Evolutionary conservation across 2,888 invertebrate species (phyloP), one percentile per base, ranked within the genome.

Genomic region (Augochlorella aurata): DNA sequence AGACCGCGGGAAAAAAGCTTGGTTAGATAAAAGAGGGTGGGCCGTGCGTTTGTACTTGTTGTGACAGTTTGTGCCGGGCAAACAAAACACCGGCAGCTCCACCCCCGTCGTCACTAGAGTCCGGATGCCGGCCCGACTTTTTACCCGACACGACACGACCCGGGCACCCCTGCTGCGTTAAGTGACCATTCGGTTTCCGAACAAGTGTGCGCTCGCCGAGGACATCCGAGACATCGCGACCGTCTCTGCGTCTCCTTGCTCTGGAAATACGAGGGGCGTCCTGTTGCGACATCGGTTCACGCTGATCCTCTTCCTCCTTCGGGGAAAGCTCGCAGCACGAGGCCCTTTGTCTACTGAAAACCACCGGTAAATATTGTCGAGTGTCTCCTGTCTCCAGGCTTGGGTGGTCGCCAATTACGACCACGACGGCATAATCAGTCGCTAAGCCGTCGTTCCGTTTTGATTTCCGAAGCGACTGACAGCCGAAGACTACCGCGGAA

Each of bases 11-110:
- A 70, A 81, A 70, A 79, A 66, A 74, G 38, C 61, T 65, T 63
- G 21, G 66, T 61, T 50, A 66, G 82, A 78, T 73, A 77, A 77
- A 77, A 80, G 77, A 77, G 85, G 82, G 83, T 74, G 82, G 83
- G 81, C 78, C 84, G 80, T 84, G 67, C 66, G 77, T 84, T 86
- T 87, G 87, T 88, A 90, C 84, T 90, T 92, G 92, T 92, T 92
- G 91, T 92, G 92, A 92, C 92, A 92, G 91, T 93, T 92, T 86
- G 1, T 10, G 85, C 87, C 88, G 87, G 83, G 83, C 91, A 91
- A 91, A 92, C 89, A 92, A 90, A 90, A 89, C 88, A 87, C 88
- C 85, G 84, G 38, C 38, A 68, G 80, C 82, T 79, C 82, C 83
- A 52, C 79, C 82, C 72, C 18, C 38, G 63, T 29, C 74, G 47